Conservation (phyloP, 37 sponge, comb jelly and placozoan species). For the Dysidea cf. avara region DNA sequence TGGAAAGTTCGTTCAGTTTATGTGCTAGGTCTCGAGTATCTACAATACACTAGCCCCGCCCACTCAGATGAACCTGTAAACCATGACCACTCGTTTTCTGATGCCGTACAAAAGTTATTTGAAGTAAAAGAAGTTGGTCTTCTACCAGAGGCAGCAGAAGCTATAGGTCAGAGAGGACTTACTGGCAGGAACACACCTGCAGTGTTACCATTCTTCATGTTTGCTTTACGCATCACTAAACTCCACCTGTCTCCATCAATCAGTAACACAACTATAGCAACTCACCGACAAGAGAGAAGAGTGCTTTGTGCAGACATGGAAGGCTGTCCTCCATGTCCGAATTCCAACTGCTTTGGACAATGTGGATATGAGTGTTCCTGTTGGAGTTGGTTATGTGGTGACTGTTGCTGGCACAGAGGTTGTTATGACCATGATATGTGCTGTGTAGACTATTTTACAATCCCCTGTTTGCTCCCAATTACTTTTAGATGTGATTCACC, state of each 20-base stretch:
- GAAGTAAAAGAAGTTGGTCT: constrained; percentile 6
- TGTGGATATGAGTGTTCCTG: constrained; percentile 76
- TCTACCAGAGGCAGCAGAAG: constrained; percentile 3
- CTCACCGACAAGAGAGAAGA: not conserved
- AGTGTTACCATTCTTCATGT: constrained; percentile 27
- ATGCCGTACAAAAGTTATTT: constrained; percentile 1
- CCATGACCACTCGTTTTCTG: not conserved
- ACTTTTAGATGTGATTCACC: constrained; percentile 49
- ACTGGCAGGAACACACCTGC: constrained; percentile 17
- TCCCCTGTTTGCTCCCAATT: constrained; percentile 51
- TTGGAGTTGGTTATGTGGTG: constrained; percentile 86
- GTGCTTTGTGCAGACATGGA: not conserved
- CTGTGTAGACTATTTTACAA: constrained; percentile 49
- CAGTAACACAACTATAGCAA: no score
- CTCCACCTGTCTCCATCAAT: not conserved
- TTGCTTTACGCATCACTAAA: constrained; percentile 13
- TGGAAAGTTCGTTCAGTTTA: no score
- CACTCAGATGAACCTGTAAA: no score
- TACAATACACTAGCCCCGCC: no score
- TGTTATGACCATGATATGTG: constrained; percentile 84
- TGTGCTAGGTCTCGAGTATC: no score
- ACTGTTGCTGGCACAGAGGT: constrained; percentile 85
- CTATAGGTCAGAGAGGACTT: constrained; percentile 23
- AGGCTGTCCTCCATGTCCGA: constrained; percentile 66
- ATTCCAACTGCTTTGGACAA: constrained; percentile 69